These are phyloP conservation scores for Dipodomys spectabilis DNA, from an alignment of 2,113 vertebrate genomes.

Conservation along the genomic window DNA sequence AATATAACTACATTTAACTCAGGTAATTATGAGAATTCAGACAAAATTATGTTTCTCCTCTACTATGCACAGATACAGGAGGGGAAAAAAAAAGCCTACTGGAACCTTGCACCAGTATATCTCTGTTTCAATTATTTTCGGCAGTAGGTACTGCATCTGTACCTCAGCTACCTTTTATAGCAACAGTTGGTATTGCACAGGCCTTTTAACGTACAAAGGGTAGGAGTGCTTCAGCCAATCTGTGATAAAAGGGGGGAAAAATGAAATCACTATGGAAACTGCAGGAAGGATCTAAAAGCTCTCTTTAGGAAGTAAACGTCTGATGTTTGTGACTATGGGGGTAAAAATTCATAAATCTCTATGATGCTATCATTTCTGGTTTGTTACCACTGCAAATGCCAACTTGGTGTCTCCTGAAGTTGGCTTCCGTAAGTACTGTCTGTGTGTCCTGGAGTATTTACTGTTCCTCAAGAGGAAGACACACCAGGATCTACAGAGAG, in stretches of 20 bases:
- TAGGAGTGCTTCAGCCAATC: conserved; percentile 90
- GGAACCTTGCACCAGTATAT: conserved; percentile 76
- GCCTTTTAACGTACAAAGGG: conserved; percentile 90
- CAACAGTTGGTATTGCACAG: conserved; percentile 87
- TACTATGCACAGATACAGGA: conserved; percentile 71
- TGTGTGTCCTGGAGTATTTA: conserved; percentile 85
- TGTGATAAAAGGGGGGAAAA: conserved; percentile 89
- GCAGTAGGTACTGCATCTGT: conserved; percentile 81
- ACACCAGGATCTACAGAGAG: conserved; percentile 73
- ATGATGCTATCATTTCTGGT: conserved; percentile 89
- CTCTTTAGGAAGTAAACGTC: conserved; percentile 91
- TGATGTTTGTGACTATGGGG: conserved; percentile 90
- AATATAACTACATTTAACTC: conserved; percentile 77
- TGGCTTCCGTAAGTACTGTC: conserved; percentile 86
- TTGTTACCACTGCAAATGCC: conserved; percentile 87
- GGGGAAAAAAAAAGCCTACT: conserved; percentile 48
- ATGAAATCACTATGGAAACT: conserved; percentile 93
- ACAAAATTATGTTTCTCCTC: conserved; percentile 80
- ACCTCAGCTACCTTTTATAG: conserved; percentile 86
- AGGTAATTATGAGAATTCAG: conserved; percentile 84
- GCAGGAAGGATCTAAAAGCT: conserved; percentile 91
- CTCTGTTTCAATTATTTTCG: conserved; percentile 87
- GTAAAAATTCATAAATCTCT: conserved; percentile 90
- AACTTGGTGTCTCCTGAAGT: conserved; percentile 87
- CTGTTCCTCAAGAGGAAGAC: conserved; percentile 84